Evolutionary conservation across 2,797 vertebrate species (phyloP), one percentile per base, ranked within the genome.

Genomic region (Triplophysa yarkandensis): DNA sequence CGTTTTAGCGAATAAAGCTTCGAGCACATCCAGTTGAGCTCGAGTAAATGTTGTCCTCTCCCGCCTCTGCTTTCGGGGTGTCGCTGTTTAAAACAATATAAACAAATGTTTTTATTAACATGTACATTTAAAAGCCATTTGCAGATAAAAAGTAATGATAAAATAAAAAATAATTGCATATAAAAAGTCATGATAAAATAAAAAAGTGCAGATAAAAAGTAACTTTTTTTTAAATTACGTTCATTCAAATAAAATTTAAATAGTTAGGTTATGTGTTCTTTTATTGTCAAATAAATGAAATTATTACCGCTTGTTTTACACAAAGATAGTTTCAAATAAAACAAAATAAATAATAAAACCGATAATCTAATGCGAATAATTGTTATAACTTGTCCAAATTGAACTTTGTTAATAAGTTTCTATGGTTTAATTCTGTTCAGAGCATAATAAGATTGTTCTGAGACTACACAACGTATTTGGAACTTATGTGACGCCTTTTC

Each of bases 31-130:
- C 36, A 99, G 93, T 88, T 98, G 97, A 2, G 96, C 95, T 73
- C 96, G 93, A 77, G 97, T 98, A 85, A 99, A 98, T 72, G 97
- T 99, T 55, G 96, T 98, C 86, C 97, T 92, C 84, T 98, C 97
- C 81, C 97, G 89, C 82, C 97, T 92, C 86, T 99, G 97, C 88
- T 99, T 99, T 84, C 97, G 92, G 54, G 97, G 97, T 74, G 96
- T 98, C 73, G 97, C 97, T 98, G 89, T 50, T 81, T 32, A 2
- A 52, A 71, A 34, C 13, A 55, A 55, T 28, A 2, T 74, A 69
- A 36, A 79, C 9, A 71, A 17, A 69, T 34, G 6, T 36, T n/a
- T 4, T 55, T 77, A 80, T 11, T 25, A 1, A 1, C 0, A 30
- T 54, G 70, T 54, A 1, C 6, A 54, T 21, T 4, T 1, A n/a